phyloP scores from a whole-genome alignment of 2,113 vertebrate species.

The Lepisosteus oculatus region DNA sequence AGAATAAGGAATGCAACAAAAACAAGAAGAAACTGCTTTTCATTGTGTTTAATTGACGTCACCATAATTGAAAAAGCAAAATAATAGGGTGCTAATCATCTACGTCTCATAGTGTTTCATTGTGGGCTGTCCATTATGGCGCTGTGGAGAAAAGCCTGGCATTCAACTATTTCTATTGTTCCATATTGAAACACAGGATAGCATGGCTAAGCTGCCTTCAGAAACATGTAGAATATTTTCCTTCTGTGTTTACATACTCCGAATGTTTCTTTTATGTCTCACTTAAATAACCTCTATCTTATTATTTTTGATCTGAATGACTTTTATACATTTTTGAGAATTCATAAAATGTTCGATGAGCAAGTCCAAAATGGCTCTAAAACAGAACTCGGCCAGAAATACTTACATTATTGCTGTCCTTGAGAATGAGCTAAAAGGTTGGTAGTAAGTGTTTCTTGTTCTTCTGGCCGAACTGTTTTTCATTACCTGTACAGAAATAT shows the following conservation, averaged over 20 bases:
- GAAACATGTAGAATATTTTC: not conserved
- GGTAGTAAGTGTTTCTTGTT: no score
- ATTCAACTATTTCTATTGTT: slow-evolving; percentile 11
- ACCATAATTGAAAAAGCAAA: slow-evolving; percentile 40
- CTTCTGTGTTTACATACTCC: slow-evolving; percentile 15
- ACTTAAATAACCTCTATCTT: no score
- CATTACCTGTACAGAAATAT: no score
- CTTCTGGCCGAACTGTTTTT: no score
- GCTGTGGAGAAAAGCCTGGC: slow-evolving; percentile 14
- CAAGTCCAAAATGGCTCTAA: no score
- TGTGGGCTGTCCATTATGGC: slow-evolving; percentile 5
- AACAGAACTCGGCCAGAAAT: no score
- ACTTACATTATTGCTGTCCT: no score
- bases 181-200: slow-evolving; percentile 8
- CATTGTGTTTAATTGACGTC: slow-evolving; percentile 47
- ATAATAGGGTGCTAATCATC: slow-evolving; percentile 57
- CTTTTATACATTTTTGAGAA: no score
- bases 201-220: not conserved
- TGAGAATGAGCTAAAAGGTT: no score
- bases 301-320: no score
- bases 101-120: slow-evolving; percentile 40
- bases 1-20: slow-evolving; percentile 57
- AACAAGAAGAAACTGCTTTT: slow-evolving; percentile 38
- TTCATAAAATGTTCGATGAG: no score
- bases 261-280: no score